A percentile compares a stretch with the other conserved stretches of the same genome.
phyloP scores from a whole-genome alignment of 2,888 invertebrate genomes.

The Hyposoter dolosus region DNA sequence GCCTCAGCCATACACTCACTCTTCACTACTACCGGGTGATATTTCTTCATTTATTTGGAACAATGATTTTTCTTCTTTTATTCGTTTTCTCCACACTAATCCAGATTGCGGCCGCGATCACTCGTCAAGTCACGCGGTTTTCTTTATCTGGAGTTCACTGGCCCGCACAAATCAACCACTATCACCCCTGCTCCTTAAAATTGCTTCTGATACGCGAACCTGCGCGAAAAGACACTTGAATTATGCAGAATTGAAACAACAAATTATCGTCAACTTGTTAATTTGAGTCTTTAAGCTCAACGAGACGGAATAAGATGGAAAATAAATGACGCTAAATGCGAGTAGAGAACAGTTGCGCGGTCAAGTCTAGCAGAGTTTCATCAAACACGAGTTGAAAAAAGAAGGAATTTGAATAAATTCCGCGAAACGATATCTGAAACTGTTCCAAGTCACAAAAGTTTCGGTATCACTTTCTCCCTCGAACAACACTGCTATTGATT shows the following conservation, averaged over 20 bases:
- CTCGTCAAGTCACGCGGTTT: conserved; percentile 40
- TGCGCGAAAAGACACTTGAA: background rate
- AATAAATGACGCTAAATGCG: conserved; percentile 25
- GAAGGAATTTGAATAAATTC: background rate
- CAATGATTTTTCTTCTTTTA: background rate
- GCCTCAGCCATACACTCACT: conserved; percentile 3
- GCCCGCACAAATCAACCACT: conserved; percentile 29
- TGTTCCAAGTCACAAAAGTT: background rate
- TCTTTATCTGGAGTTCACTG: conserved; percentile 31
- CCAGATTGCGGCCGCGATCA: conserved; percentile 20
- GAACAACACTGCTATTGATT: background rate
- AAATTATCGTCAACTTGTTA: background rate
- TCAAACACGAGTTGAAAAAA: background rate
- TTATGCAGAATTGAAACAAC: background rate
- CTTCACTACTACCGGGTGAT: background rate
- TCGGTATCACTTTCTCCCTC: background rate
- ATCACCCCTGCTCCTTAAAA: background rate
- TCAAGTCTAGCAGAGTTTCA: conserved; percentile 18
- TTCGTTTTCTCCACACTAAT: conserved; percentile 3
- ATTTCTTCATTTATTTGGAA: background rate
- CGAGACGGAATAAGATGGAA: conserved; percentile 20
- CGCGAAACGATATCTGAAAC: background rate
- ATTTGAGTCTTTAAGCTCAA: background rate
- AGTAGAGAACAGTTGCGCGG: conserved; percentile 30
- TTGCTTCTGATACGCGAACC: background rate